phyloP scores from a whole-genome alignment of 2,797 vertebrate genomes.

The Myripristis jacobus region DNA sequence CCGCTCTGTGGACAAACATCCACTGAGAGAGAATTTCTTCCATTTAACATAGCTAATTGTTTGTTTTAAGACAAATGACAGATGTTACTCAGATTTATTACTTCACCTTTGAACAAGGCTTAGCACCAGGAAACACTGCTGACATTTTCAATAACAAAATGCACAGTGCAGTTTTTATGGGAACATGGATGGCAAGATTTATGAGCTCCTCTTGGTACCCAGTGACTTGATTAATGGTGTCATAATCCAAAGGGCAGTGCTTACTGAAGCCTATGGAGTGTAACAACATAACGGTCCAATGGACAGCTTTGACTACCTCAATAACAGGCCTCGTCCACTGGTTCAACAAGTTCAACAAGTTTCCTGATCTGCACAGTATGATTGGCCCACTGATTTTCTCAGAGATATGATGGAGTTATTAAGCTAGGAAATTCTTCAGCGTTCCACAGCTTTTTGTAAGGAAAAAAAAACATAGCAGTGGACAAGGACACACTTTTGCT shows the following conservation, averaged over 20 bases:
- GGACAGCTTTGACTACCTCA: constrained; percentile 50
- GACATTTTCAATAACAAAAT: constrained; percentile 40
- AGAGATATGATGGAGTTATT: constrained; percentile 46
- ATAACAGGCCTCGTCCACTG: constrained; percentile 41
- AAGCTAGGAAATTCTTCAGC: constrained; percentile 34
- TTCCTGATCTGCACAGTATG: constrained; percentile 29
- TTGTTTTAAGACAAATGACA: not conserved
- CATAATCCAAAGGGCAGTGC: constrained; percentile 54
- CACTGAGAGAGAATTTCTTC: constrained; percentile 11
- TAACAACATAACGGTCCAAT: constrained; percentile 54
- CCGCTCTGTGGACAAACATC: constrained; percentile 18
- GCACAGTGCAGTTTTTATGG: constrained; percentile 37
- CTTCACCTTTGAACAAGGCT: constrained; percentile 30
- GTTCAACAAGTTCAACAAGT: constrained; percentile 65
- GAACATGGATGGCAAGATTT: constrained; percentile 33
- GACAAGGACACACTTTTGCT: constrained; percentile 61
- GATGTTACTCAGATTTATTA: not conserved
- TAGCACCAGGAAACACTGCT: constrained; percentile 12
- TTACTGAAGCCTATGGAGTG: constrained; percentile 53
- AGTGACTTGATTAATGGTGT: constrained; percentile 62
- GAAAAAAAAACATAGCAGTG: constrained; percentile 52
- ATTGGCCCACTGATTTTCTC: constrained; percentile 48
- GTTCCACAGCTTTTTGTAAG: constrained; percentile 44
- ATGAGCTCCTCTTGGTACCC: constrained; percentile 5
- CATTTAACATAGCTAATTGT: constrained; percentile 31